Evolutionary conservation across 2,888 invertebrate species (phyloP).

Genomic region (Caenorhabditis angaria): DNA sequence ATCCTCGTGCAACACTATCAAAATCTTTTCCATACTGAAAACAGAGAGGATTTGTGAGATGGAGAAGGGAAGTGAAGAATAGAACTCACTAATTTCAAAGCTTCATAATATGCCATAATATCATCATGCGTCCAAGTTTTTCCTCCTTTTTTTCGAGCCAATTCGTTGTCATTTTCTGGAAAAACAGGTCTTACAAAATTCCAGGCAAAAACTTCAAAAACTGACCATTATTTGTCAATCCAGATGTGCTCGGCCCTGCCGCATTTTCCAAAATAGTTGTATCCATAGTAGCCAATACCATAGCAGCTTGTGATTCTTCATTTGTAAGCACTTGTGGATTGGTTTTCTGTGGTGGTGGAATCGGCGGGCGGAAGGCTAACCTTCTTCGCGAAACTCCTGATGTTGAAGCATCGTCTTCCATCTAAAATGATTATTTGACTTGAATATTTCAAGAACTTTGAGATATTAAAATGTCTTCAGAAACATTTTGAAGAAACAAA

Average conservation of each 20-base stretch:
- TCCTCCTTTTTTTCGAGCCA: slow-evolving; percentile 5
- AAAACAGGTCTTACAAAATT: too few relatives aligned
- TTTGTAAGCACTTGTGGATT: background rate
- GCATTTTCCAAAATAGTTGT: background rate
- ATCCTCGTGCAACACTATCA: slow-evolving; percentile 50
- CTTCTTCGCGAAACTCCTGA: background rate
- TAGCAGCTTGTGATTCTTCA: slow-evolving; percentile 4
- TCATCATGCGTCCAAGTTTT: slow-evolving; percentile 43
- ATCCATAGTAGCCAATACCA: slow-evolving; percentile 1
- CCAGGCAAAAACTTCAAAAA: background rate
- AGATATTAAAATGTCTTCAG: background rate
- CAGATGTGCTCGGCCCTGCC: too few relatives aligned
- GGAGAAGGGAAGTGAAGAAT: background rate
- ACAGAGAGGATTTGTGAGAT: too few relatives aligned
- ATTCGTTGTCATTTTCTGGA: slow-evolving; percentile 1
- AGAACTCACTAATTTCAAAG: slow-evolving; percentile 37
- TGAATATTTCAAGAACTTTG: background rate
- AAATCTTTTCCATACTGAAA: slow-evolving; percentile 66
- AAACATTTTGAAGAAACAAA: background rate
- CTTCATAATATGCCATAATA: slow-evolving; percentile 42
- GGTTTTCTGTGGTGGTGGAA: background rate
- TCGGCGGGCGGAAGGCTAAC: slow-evolving; percentile 7
- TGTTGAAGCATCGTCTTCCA: slow-evolving; percentile 3
- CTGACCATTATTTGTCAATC: too few relatives aligned
- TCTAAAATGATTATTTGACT: slow-evolving; percentile 1